Evolutionary conservation across 2,113 vertebrate genomes (phyloP), one percentile per base, ranked within the genome.

Genomic region (Nycticryphes semicollaris): DNA sequence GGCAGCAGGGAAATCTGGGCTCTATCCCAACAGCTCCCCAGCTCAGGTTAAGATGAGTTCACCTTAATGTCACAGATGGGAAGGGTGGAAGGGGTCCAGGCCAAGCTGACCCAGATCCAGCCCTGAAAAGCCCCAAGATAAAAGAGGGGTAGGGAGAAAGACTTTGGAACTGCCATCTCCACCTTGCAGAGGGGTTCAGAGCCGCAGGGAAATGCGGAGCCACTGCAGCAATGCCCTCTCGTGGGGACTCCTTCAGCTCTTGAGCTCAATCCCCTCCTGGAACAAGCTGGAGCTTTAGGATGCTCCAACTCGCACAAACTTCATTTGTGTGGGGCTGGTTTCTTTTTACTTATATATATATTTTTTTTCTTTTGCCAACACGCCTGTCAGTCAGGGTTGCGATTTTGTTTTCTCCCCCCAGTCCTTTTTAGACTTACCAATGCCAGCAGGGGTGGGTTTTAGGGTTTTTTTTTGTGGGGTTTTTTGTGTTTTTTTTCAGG

Each of bases 211-310:
- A 13, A 39, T 4, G n/a, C 62, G 45, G 94, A 84, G 67, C 78
- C 72, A 76, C 11, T 19, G 51, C 87, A 90, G 94, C 74, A 9
- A 84, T 93, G 74, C 87, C 87, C 94, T 87, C 87, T 93, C 83
- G 50, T 93, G 90, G 90, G 90, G 87, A 87, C 56, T 90, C 23
- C 68, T 41, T 47, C 66, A 24, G 41, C 51, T 62, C 14, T 19
- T 11, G 77, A 83, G 57, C 53, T 84, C 72, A 13, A 33, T 45
- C 47, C 35, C 22, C 37, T 63, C 54, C 37, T 87, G 6, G 16
- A 66, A 19, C 22, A 20, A 64, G 12, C 28, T 14, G 31, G n/a
- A 87, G 67, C 53, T 75, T 64, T 28, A 41, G 50, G 87, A 72
- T 39, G 56, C 62, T 84, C 50, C 77, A 54, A 11, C 20, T 1